phyloP scores from a whole-genome alignment of 2,888 invertebrate genomes.

The Coleophora flavipennella region DNA sequence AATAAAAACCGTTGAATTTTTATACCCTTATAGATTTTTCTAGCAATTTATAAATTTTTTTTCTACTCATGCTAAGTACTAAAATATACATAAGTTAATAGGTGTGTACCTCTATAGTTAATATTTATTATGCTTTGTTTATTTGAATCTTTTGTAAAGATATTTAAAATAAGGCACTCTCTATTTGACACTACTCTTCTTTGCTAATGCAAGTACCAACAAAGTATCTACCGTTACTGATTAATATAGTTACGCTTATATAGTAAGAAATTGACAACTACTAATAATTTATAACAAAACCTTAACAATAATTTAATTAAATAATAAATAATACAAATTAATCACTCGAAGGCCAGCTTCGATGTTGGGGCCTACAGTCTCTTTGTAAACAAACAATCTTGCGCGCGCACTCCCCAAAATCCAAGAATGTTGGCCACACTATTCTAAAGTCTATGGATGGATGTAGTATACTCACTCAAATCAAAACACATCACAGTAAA shows the following conservation, averaged over 20 bases:
- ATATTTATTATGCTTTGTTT: constrained; percentile 18
- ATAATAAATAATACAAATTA: constrained; percentile 20
- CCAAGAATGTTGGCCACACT: no score
- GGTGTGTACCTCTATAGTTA: no score
- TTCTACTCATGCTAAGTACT: no score
- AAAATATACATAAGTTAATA: no score
- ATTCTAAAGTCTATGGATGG: no score
- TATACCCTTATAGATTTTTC: constrained; percentile 14
- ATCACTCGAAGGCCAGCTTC: constrained; percentile 37
- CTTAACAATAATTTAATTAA: constrained; percentile 14
- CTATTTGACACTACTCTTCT: constrained; percentile 30
- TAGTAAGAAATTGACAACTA: constrained; percentile 2
- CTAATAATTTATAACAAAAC: constrained; percentile 5
- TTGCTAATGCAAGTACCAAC: no score
- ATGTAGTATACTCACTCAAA: neutral
- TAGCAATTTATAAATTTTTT: constrained; percentile 11
- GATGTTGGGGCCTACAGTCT: constrained; percentile 12
- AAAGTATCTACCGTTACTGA: no score
- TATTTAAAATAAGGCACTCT: constrained; percentile 40
- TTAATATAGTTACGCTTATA: no score
- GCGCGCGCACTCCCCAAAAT: neutral
- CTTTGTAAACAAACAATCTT: neutral
- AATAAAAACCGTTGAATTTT: no score
- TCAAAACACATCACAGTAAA: neutral
- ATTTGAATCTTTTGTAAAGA: constrained; percentile 11